A percentile compares a stretch with the other conserved stretches of the same genome.
phyloP scores from a whole-genome alignment of 2,113 vertebrate genomes.

The Orthonyx spaldingii region DNA sequence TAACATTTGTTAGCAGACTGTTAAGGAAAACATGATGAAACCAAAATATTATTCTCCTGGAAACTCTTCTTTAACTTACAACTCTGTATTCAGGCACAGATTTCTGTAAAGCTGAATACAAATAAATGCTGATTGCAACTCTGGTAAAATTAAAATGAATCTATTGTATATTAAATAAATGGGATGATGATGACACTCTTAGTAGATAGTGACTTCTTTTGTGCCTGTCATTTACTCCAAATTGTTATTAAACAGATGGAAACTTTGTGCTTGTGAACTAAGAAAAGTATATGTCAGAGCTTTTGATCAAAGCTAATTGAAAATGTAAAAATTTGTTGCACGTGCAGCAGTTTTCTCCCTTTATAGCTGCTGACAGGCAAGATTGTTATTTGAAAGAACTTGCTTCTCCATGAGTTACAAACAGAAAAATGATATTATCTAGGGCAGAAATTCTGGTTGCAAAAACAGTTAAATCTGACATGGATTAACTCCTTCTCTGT shows the following conservation, averaged over 20 bases:
- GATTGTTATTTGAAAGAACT: background rate
- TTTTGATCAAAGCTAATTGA: constrained; percentile 9
- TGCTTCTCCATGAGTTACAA: background rate
- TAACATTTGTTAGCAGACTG: background rate
- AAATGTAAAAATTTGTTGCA: background rate
- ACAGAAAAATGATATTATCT: background rate
- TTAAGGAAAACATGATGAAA: background rate
- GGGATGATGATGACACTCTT: background rate
- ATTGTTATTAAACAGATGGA: constrained; percentile 28
- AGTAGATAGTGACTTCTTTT: background rate
- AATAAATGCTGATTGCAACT: constrained; percentile 18
- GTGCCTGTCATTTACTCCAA: background rate
- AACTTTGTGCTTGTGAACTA: background rate
- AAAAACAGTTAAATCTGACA: background rate
- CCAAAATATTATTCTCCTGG: background rate
- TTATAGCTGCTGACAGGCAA: background rate
- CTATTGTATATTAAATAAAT: background rate
- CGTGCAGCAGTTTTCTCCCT: background rate
- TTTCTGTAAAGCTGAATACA: background rate
- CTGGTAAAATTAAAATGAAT: background rate
- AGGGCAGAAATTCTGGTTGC: background rate
- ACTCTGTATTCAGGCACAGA: background rate
- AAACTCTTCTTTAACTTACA: background rate
- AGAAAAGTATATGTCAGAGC: background rate
- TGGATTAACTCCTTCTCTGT: background rate